These are phyloP conservation scores for Anagrus nilaparvatae DNA, from an alignment of 1,140 invertebrate genomes.

Conservation along the genomic window DNA sequence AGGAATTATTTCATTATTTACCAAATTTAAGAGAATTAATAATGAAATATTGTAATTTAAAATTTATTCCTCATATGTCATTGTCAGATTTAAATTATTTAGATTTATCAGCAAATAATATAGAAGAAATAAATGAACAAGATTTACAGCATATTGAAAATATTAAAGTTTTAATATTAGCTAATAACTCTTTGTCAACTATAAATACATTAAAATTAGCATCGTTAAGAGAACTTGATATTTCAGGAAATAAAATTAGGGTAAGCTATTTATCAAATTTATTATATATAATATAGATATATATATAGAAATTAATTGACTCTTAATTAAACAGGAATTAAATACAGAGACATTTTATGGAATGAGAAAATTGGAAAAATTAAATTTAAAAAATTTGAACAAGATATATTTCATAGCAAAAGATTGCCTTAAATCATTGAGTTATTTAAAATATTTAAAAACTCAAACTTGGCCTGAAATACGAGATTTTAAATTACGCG, in stretches of 20 bases:
- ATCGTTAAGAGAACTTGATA: slow-evolving; percentile 50
- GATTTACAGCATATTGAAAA: slow-evolving; percentile 52
- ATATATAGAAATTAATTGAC: neutral
- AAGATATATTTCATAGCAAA: slow-evolving; percentile 46
- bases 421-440: slow-evolving; percentile 51
- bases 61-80: slow-evolving; percentile 59
- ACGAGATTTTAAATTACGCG: slow-evolving; percentile 53
- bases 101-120: slow-evolving; percentile 65
- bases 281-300: neutral
- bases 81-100: slow-evolving; percentile 60
- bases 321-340: slow-evolving; percentile 40
- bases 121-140: slow-evolving; percentile 50
- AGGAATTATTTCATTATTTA: slow-evolving; percentile 80
- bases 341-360: slow-evolving; percentile 43
- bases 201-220: slow-evolving; percentile 50
- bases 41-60: slow-evolving; percentile 63
- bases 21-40: slow-evolving; percentile 67
- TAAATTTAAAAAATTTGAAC: slow-evolving; percentile 38
- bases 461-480: slow-evolving; percentile 57
- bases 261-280: slow-evolving; percentile 24
- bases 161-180: slow-evolving; percentile 54
- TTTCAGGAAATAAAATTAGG: slow-evolving; percentile 56
- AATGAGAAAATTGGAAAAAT: slow-evolving; percentile 36
- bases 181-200: slow-evolving; percentile 53
- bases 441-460: slow-evolving; percentile 47